These are phyloP conservation scores for Drosophila suboccidentalis DNA, from an alignment of 2,888 invertebrate genomes.

Conservation along the genomic window DNA sequence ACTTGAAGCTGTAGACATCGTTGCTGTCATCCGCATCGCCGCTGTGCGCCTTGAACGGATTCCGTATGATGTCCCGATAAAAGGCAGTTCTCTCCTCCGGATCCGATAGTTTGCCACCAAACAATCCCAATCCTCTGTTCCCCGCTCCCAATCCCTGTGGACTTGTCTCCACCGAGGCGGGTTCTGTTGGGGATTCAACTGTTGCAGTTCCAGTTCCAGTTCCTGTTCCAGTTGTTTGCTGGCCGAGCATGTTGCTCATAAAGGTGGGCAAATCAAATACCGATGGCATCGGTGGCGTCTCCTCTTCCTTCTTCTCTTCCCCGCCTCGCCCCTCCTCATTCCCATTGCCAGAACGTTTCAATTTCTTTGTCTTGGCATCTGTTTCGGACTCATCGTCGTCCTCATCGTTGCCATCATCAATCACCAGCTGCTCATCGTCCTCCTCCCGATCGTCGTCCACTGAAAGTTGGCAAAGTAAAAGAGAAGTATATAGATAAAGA, in stretches of 20 bases:
- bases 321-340: not conserved
- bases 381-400: slow-evolving; percentile 64
- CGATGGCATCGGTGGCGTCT: slow-evolving; percentile 60
- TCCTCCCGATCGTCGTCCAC: slow-evolving; percentile 87
- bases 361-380: slow-evolving; percentile 39
- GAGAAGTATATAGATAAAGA: no score
- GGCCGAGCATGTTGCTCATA: slow-evolving; percentile 64
- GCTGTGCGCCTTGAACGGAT: slow-evolving; percentile 69
- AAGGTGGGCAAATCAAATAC: slow-evolving; percentile 72
- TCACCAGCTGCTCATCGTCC: slow-evolving; percentile 85
- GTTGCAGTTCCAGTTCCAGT: not conserved
- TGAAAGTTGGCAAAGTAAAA: slow-evolving; percentile 32
- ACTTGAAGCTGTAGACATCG: slow-evolving; percentile 9
- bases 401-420: slow-evolving; percentile 83
- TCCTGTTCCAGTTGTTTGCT: slow-evolving; percentile 11
- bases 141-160: not conserved
- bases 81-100: slow-evolving; percentile 46
- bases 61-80: slow-evolving; percentile 64
- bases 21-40: slow-evolving; percentile 41
- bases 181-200: slow-evolving; percentile 3
- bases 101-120: not conserved
- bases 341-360: slow-evolving; percentile 12
- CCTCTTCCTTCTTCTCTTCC: slow-evolving; percentile 30
- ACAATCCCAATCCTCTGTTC: not conserved
- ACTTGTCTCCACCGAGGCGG: not conserved